phyloP scores from a whole-genome alignment of 2,113 vertebrate genomes.

The Heterochromis multidens region DNA sequence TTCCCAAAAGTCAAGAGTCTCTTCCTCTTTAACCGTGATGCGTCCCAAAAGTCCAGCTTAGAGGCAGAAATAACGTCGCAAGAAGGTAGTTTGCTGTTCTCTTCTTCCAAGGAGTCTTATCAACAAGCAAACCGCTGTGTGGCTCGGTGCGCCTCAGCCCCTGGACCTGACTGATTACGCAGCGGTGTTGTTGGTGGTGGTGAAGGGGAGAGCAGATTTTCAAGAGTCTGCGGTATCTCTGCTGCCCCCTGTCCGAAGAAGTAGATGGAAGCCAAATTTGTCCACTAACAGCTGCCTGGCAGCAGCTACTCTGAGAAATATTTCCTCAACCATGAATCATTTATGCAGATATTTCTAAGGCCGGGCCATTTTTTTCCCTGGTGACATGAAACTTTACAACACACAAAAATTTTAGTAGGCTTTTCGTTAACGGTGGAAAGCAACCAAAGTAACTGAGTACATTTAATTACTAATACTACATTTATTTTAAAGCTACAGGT shows the following conservation, averaged over 20 bases:
- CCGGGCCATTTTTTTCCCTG: neutral
- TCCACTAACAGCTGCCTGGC: neutral
- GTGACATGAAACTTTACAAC: neutral
- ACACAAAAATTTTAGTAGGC: neutral
- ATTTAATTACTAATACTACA: too few species aligned
- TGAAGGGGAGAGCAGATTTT: slow-evolving; percentile 41
- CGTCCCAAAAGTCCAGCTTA: neutral
- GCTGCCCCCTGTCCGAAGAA: slow-evolving; percentile 74
- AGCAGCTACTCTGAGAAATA: neutral
- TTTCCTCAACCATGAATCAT: slow-evolving; percentile 25
- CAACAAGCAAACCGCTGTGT: slow-evolving; percentile 46
- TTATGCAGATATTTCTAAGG: slow-evolving; percentile 20
- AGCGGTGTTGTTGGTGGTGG: slow-evolving; percentile 5
- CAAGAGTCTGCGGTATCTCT: slow-evolving; percentile 51
- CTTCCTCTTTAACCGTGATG: slow-evolving; percentile 34
- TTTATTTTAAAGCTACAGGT: neutral
- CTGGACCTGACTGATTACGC: slow-evolving; percentile 74
- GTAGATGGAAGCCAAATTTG: slow-evolving; percentile 1
- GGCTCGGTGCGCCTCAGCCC: slow-evolving; percentile 55
- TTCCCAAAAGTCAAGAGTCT: neutral
- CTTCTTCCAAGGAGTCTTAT: slow-evolving; percentile 74
- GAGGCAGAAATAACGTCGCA: slow-evolving; percentile 13
- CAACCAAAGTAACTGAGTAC: neutral
- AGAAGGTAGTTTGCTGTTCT: slow-evolving; percentile 15
- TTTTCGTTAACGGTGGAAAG: neutral